Conservation (phyloP, 2,797 vertebrate genomes). For the Momotus momota region DNA sequence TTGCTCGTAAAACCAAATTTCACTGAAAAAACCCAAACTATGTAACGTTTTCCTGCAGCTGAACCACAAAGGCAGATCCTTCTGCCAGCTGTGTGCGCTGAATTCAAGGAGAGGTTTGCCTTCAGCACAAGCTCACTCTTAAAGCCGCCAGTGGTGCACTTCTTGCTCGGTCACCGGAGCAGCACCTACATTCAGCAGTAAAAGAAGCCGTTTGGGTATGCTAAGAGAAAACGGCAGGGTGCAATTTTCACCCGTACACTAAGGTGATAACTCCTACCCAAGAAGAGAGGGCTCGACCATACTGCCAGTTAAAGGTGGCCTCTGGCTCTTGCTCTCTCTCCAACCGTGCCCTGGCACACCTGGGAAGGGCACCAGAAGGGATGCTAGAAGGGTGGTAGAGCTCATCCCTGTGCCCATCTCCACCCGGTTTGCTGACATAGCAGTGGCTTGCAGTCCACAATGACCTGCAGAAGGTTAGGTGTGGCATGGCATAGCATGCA, state of each 20-base stretch:
- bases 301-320: background rate
- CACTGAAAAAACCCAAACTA: background rate
- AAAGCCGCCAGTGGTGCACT: background rate
- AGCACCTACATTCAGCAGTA: rapidly evolving
- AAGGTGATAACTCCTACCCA: too few species aligned
- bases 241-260: background rate
- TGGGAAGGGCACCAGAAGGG: background rate
- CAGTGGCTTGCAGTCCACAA: background rate
- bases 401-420: background rate
- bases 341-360: rapidly evolving
- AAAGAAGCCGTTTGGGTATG: background rate
- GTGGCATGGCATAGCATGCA: background rate
- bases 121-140: background rate
- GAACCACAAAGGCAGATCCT: background rate
- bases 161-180: rapidly evolving
- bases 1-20: background rate
- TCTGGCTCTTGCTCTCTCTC: background rate
- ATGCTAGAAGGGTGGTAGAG: background rate
- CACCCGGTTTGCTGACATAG: rapidly evolving
- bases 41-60: background rate
- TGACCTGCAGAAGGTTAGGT: background rate
- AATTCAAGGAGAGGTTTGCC: background rate
- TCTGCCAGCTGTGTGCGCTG: rapidly evolving
- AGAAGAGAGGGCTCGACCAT: background rate
- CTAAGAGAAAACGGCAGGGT: background rate